Base-by-base conservation (phyloP, 2,797 vertebrate species). In the Chelidonichthys spinosus region DNA sequence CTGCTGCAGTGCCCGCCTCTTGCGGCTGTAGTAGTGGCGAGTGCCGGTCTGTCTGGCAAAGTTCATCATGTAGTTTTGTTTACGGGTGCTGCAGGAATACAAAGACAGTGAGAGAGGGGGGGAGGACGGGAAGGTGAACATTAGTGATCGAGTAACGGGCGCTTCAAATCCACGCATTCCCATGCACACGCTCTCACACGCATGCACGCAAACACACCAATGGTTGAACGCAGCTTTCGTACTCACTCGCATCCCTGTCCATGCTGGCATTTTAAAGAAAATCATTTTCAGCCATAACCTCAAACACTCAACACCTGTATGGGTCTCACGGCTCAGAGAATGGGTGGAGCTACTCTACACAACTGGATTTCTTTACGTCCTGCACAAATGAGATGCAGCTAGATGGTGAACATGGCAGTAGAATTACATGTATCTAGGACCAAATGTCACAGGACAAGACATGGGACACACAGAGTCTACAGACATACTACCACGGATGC, bases 11-110 rank as follows among this genome's bases (percentile, higher is more conserved):
- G 97, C 97, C 95, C 98, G 96, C 94, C 96, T 95, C 95, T 97
- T 97, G 95, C 98, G 96, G 94, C 94, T 98, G 96, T 97, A 98
- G 95, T 98, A 98, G 95, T 98, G 97, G 87, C 97, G 97, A 89
- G 97, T 94, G 87, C 96, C 96, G 90, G 96, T 97, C 95, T 99
- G 98, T 90, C 97, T 95, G 95, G 97, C 97, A 96, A 97, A 99
- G 96, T 98, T 99, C 97, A 99, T 98, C 97, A 99, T 99, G 95
- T 98, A 99, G 96, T 98, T 99, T 96, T 99, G 97, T 95, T 99
- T 99, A 84, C 98, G 97, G 89, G 97, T 98, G 96, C 98, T 99
- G 95, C 91, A 83, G 94, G 92, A 89, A 93, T 69, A 93, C 56
- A 87, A 83, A 89, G 61, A 91, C 49, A 85, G 85, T 85, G 76